These are phyloP conservation scores for Amiota mariae DNA, from an alignment of 2,888 invertebrate genomes.

Conservation along the genomic window DNA sequence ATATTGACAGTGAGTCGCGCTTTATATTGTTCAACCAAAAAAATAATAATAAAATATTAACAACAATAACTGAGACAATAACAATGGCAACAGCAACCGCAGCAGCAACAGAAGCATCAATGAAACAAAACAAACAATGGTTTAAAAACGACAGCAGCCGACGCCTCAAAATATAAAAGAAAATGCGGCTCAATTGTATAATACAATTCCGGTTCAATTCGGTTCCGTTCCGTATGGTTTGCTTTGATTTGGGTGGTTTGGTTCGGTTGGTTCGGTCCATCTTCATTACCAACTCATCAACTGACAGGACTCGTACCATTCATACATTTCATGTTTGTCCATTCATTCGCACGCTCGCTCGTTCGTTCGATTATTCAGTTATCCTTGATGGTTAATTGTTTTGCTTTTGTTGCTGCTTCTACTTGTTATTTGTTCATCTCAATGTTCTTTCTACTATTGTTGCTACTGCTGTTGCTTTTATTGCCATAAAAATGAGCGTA, in stretches of 20 bases:
- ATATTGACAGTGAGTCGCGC: not conserved
- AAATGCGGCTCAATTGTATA: not conserved
- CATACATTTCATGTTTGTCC: too few species aligned
- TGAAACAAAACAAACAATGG: conserved; percentile 5
- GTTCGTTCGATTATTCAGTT: too few species aligned
- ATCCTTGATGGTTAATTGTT: not conserved
- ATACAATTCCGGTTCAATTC: not conserved
- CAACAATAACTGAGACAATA: too few species aligned
- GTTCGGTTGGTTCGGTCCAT: too few species aligned
- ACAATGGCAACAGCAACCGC: not conserved
- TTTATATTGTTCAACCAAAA: too few species aligned
- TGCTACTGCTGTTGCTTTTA: conserved; percentile 28
- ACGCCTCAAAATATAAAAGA: not conserved
- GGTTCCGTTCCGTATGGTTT: not conserved
- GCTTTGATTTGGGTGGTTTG: too few species aligned
- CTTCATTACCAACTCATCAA: too few species aligned
- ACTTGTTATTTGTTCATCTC: not conserved
- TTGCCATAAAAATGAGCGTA: conserved; percentile 41
- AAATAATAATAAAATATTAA: too few species aligned
- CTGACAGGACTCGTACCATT: too few species aligned
- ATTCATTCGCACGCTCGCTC: too few species aligned
- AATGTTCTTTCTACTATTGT: not conserved
- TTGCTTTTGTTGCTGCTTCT: conserved; percentile 3
- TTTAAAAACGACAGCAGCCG: not conserved
- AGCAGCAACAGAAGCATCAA: not conserved